Base-by-base conservation (phyloP, 1,140 invertebrate genomes). In the Acromyrmex echinatior region DNA sequence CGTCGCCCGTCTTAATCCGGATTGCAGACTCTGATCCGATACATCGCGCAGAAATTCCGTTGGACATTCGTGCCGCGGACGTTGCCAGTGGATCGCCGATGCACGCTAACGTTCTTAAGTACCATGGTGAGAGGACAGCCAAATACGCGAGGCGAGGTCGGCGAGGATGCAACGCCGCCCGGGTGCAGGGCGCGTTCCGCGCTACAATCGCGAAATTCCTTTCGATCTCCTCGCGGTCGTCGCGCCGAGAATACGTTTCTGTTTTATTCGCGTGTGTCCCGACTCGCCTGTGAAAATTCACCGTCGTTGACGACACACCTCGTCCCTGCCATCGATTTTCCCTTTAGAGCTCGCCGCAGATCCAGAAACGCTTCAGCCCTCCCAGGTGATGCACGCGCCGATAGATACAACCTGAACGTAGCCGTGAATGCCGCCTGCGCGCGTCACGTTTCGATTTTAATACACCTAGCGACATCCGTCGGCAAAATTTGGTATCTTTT, bases 21-120 rank as follows among this genome's bases (percentile, higher is more conserved):
- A 76, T 87, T 85, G 86, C 79, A 78, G 65, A 90, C 88, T 74
- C 73, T 78, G 28, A 82, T 84, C 56, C 73, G 66, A 73, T 66
- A 51, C 66, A 56, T 84, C n/a, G 68, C 28, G 62, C 62, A 73
- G 28, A 49, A 31, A 45, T 85, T 66, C 60, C 63, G 53, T 25
- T 70, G 85, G 28, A 79, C 60, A 35, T 76, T 84, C 2, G 39
- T 49, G 45, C 73, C 49, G 71, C 35, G 51, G n/a, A 80, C 53
- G n/a, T 7, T 51, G 39, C 21, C 80, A 74, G 62, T 25, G 21
- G 39, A 12, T 56, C 45, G 56, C 68, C 25, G 68, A 58, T 0
- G 58, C 35, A 35, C n/a, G 39, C 9, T 14, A 56, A 68, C 63
- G 49, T 60, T 85, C 10, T 79, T 66, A 21, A 25, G n/a, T 79